These are phyloP conservation scores for Heliconius aoede DNA, from an alignment of 2,888 invertebrate species.

Conservation along the genomic window DNA sequence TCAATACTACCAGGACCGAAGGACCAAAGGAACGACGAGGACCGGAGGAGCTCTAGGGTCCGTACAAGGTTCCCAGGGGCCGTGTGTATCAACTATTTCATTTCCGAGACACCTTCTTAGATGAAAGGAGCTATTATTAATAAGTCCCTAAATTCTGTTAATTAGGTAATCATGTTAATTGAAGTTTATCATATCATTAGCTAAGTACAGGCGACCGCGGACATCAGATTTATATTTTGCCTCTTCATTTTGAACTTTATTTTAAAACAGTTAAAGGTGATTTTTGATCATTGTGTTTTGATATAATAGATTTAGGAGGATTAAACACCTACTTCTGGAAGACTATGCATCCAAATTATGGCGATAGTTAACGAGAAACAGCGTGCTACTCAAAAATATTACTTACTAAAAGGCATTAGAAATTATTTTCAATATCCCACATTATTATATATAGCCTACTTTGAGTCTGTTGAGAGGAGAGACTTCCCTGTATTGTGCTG, in stretches of 20 bases:
- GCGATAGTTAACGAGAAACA: background rate
- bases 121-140: constrained; percentile 42
- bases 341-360: constrained; percentile 11
- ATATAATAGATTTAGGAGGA: constrained; percentile 25
- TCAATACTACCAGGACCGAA: no score
- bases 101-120: constrained; percentile 13
- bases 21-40: no score
- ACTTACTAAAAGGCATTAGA: background rate
- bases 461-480: no score
- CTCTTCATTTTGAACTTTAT: constrained; percentile 7
- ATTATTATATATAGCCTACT: background rate
- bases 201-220: constrained; percentile 33
- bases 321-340: constrained; percentile 24
- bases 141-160: constrained; percentile 40
- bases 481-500: no score
- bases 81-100: constrained; percentile 22
- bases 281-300: background rate
- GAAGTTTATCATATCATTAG: constrained; percentile 44
- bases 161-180: constrained; percentile 45
- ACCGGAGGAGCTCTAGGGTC: no score
- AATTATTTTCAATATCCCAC: background rate
- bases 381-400: background rate
- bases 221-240: constrained; percentile 11
- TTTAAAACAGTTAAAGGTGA: background rate
- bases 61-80: background rate